phyloP scores from a whole-genome alignment of 2,113 vertebrate species.

The Odocoileus hemionus region DNA sequence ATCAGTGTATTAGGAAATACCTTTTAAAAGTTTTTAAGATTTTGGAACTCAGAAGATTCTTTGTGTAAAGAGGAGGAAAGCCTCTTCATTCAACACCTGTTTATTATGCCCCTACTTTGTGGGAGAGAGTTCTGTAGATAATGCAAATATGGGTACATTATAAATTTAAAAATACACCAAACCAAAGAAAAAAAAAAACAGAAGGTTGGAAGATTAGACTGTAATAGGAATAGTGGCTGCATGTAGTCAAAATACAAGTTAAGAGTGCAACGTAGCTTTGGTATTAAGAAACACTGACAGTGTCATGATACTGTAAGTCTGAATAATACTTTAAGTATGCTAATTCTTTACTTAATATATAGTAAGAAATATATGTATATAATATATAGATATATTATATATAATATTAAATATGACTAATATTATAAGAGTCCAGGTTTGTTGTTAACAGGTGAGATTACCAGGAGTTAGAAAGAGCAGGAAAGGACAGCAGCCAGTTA shows the following conservation, averaged over 20 bases:
- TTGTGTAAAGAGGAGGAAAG: not conserved
- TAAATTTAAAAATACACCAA: not conserved
- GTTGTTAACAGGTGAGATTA: not conserved
- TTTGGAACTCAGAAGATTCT: not conserved
- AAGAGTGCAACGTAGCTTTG: rapidly evolving
- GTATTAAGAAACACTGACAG: not conserved
- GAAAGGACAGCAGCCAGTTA: not conserved
- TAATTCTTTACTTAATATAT: not conserved
- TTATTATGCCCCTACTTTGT: not conserved
- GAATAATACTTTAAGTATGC: not conserved
- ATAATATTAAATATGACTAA: not conserved
- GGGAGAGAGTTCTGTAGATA: not conserved
- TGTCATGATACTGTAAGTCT: not conserved
- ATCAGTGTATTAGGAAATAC: conserved; percentile 25
- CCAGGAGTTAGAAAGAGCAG: not conserved
- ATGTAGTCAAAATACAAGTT: too few species aligned
- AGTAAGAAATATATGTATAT: not conserved
- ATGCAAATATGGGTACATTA: not conserved
- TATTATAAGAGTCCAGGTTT: not conserved
- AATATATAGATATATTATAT: not conserved
- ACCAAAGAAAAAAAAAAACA: not conserved
- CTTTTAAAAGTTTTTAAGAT: conserved; percentile 30
- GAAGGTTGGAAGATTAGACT: not conserved
- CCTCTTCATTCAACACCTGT: not conserved
- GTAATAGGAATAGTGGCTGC: not conserved